Percentiles rank a stretch among this genome's conserved stretches.
Conservation (phyloP, 1,140 invertebrate genomes). For the Ptiloglossa arizonensis region DNA sequence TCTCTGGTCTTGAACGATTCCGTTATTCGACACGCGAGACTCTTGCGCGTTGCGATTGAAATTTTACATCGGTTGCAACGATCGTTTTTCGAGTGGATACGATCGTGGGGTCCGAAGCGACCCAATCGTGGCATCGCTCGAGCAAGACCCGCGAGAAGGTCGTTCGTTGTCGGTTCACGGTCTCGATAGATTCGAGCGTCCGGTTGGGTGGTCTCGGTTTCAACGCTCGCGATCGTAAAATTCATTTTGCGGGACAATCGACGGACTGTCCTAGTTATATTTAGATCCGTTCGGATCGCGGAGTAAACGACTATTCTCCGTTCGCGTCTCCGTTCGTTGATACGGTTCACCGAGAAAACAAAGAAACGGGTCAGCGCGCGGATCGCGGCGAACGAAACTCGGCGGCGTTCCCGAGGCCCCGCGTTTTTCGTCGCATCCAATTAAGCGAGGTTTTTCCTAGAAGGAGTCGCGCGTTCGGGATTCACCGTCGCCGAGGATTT, state of each 20-base stretch:
- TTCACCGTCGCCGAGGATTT: slow-evolving; percentile 11
- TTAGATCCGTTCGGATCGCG: background rate
- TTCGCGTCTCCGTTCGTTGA: background rate
- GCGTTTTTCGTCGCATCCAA: background rate
- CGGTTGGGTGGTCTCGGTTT: too few species aligned
- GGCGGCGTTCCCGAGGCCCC: too few species aligned
- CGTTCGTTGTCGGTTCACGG: too few species aligned
- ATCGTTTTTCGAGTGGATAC: too few species aligned
- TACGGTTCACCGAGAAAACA: background rate
- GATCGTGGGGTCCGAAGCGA: too few species aligned
- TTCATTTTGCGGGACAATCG: background rate
- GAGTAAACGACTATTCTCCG: background rate
- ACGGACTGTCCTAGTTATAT: background rate
- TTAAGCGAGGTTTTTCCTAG: background rate
- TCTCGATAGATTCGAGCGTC: too few species aligned
- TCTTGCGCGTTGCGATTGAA: too few species aligned
- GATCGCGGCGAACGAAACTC: background rate
- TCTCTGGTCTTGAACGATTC: too few species aligned
- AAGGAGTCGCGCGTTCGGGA: background rate
- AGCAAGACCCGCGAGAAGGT: too few species aligned
- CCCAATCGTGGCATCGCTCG: too few species aligned
- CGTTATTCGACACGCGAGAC: too few species aligned
- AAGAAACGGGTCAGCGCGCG: background rate
- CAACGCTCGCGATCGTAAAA: background rate
- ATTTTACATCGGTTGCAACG: too few species aligned